phyloP scores from a whole-genome alignment of 2,888 invertebrate genomes.

The Eupeodes luniger region DNA sequence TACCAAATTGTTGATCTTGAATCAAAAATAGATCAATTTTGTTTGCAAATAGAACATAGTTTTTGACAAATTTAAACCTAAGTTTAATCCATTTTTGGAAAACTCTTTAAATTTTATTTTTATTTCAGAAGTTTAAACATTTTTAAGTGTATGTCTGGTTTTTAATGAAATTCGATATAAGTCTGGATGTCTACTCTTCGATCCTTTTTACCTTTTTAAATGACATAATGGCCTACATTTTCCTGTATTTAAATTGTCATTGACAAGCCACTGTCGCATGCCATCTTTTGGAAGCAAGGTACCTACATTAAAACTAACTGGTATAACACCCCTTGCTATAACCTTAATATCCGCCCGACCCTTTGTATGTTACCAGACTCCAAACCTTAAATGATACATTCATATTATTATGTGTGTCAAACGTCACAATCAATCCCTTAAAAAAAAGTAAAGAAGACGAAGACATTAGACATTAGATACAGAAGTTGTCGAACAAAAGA shows the following conservation, averaged over 20 bases:
- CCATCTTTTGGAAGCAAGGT: not conserved
- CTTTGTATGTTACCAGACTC: not conserved
- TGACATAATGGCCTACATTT: not conserved
- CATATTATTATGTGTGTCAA: not conserved
- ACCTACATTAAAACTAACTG: not conserved
- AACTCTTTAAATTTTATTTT: no score
- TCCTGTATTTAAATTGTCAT: not conserved
- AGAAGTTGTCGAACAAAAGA: not conserved
- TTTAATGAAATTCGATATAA: no score
- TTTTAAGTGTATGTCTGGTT: no score
- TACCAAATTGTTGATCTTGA: no score
- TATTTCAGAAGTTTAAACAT: no score
- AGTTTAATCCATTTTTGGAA: no score
- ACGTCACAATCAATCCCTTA: not conserved
- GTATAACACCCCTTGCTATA: not conserved
- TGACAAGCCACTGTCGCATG: not conserved
- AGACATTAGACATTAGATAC: not conserved
- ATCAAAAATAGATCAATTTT: no score
- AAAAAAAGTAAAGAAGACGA: not conserved
- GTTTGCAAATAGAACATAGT: no score
- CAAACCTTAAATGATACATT: not conserved
- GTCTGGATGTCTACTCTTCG: no score
- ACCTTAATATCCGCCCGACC: not conserved
- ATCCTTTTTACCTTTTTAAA: no score
- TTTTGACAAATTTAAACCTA: no score